Percentiles rank a stretch among this genome's conserved stretches.
These are phyloP conservation scores for Araneus ventricosus DNA, from an alignment of 1,140 invertebrate genomes.

Conservation along the genomic window DNA sequence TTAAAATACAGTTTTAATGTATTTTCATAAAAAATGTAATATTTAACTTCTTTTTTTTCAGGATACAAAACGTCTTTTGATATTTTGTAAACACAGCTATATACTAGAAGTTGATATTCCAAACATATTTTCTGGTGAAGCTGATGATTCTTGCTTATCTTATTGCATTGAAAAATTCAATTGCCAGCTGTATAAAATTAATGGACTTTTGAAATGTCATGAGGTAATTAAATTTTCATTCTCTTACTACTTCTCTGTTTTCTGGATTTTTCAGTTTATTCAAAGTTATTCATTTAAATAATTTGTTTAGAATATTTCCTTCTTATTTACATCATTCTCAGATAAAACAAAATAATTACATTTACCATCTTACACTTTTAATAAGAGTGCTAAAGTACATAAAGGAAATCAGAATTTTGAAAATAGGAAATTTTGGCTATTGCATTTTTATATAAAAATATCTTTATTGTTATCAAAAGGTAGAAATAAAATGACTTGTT, in stretches of 20 bases:
- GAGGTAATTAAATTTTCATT: conserved; percentile 13
- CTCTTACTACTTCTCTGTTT: background rate
- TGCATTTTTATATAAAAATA: too few relatives aligned
- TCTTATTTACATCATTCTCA: too few relatives aligned
- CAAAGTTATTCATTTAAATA: background rate
- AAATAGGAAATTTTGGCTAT: too few relatives aligned
- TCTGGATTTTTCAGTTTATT: background rate
- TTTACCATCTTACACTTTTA: too few relatives aligned
- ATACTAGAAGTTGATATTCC: conserved; percentile 47
- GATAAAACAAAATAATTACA: too few relatives aligned
- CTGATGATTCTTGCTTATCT: background rate
- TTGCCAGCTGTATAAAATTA: conserved; percentile 57
- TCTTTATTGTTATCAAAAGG: too few relatives aligned
- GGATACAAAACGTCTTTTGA: background rate
- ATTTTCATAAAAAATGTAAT: background rate
- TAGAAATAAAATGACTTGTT: too few relatives aligned
- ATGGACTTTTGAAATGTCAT: conserved; percentile 39
- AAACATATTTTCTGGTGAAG: background rate
- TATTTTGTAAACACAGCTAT: conserved; percentile 70
- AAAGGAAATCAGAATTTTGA: too few relatives aligned
- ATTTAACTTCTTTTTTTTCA: conserved; percentile 22
- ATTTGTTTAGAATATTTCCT: too few relatives aligned
- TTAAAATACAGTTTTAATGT: background rate
- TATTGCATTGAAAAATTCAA: conserved; percentile 31
- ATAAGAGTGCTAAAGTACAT: too few relatives aligned